A percentile compares a stretch with the other conserved stretches of the same genome.
Conservation (phyloP, 2,888 invertebrate species). For the Euspilapteryx auroguttella region DNA sequence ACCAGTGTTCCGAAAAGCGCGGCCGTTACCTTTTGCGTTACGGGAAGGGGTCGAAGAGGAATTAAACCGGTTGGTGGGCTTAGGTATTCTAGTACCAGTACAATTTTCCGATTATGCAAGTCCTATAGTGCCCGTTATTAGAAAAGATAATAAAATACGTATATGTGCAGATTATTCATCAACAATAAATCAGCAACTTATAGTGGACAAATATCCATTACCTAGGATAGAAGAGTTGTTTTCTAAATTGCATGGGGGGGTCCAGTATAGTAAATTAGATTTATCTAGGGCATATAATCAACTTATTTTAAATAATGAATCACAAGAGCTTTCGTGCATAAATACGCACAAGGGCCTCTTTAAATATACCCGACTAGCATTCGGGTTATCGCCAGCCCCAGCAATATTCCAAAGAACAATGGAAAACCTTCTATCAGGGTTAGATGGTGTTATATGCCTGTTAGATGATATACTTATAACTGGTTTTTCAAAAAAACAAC, state of each 20-base stretch:
- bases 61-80: background rate
- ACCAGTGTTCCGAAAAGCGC: background rate
- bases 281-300: background rate
- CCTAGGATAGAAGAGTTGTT: constrained; percentile 1
- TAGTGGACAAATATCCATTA: background rate
- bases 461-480: background rate
- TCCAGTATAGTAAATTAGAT: background rate
- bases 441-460: background rate
- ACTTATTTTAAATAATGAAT: background rate
- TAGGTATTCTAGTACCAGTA: background rate
- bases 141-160: background rate
- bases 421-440: background rate
- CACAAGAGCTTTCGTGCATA: background rate
- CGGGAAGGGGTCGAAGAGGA: background rate
- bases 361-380: background rate
- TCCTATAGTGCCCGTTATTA: background rate
- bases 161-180: background rate
- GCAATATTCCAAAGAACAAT: background rate
- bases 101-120: background rate
- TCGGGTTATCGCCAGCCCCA: background rate
- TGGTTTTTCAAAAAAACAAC: background rate
- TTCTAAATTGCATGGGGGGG: background rate
- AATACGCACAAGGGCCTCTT: background rate
- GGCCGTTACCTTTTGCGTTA: background rate
- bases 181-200: background rate